These are phyloP conservation scores for Phataginus tricuspis DNA, from an alignment of 2,797 vertebrate genomes.

Conservation along the genomic window DNA sequence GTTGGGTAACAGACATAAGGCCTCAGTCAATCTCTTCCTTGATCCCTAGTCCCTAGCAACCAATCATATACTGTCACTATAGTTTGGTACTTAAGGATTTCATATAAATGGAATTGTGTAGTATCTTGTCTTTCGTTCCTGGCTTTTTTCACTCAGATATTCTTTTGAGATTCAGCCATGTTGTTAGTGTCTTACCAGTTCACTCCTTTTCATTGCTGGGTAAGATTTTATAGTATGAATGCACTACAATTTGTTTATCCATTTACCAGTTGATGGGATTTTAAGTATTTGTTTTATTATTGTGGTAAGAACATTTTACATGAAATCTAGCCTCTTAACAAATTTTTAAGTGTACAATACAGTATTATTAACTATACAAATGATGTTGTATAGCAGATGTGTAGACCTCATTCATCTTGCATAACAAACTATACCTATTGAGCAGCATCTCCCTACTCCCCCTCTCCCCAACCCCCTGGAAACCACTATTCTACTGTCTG, in stretches of 20 bases:
- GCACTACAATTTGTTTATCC: not conserved
- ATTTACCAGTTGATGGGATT: not conserved
- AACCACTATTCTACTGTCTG: not conserved
- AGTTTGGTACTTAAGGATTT: not conserved
- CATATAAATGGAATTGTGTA: not conserved
- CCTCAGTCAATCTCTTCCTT: not conserved
- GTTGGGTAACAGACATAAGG: no score
- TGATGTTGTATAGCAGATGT: not conserved
- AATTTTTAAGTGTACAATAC: not conserved
- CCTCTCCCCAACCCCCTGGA: not conserved
- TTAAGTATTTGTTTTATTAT: not conserved
- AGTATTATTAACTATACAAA: not conserved
- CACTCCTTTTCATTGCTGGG: not conserved
- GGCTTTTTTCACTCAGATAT: not conserved
- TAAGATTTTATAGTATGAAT: not conserved
- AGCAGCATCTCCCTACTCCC: not conserved
- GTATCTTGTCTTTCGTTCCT: not conserved
- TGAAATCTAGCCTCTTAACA: not conserved
- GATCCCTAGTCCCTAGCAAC: not conserved
- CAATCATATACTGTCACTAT: not conserved
- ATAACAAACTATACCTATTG: not conserved
- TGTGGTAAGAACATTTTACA: not conserved
- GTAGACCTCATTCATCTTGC: not conserved
- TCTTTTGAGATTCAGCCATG: not conserved
- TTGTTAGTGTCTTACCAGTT: not conserved